Base-by-base conservation (phyloP, 2,888 invertebrate species). In the Ectemnius cavifrons region DNA sequence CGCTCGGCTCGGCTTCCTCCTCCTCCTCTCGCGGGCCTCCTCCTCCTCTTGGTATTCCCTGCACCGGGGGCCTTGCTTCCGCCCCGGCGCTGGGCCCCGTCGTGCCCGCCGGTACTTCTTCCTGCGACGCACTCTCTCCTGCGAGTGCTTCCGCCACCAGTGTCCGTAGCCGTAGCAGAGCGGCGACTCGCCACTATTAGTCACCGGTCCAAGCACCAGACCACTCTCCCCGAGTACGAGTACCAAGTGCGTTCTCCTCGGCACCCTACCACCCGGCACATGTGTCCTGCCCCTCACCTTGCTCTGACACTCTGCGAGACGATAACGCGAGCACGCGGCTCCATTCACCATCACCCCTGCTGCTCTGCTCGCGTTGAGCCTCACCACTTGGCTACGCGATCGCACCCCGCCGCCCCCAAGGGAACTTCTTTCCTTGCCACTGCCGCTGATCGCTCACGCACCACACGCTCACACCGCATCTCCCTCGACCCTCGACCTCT, bases 1-100 rank as follows among this genome's bases (percentile, higher is more conserved):
- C 78, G 81, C 78, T 81, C 81, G 85, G 77, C 79, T 71, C 73
- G 82, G 79, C 66, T 67, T 74, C 77, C 76, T 74, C 74, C 69
- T 77, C 81, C 77, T 73, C 76, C 84, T 78, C 72, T 78, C 76
- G 61, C 70, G 78, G 58, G 79, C 77, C 37, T 37, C 37, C 37
- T 37, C 37, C 37, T 37, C 37, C 37, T 37, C 37, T 37, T 11
- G 37, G 37, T 37, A 80, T 84, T 88, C 88, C 89, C 89, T 89
- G 90, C 89, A 89, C 89, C 91, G 90, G 89, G 90, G 91, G 88
- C 90, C 88, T 83, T 87, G 85, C 85, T 83, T 84, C 82, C 84
- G 85, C 86, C 89, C 89, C 90, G 89, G 89, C 85, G 89, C 89
- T 85, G 88, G 90, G 89, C 89, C 87, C 90, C 91, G 90, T 90